These are phyloP conservation scores for Yasuhikotakia modesta DNA, from an alignment of 2,797 vertebrate species.

Conservation along the genomic window DNA sequence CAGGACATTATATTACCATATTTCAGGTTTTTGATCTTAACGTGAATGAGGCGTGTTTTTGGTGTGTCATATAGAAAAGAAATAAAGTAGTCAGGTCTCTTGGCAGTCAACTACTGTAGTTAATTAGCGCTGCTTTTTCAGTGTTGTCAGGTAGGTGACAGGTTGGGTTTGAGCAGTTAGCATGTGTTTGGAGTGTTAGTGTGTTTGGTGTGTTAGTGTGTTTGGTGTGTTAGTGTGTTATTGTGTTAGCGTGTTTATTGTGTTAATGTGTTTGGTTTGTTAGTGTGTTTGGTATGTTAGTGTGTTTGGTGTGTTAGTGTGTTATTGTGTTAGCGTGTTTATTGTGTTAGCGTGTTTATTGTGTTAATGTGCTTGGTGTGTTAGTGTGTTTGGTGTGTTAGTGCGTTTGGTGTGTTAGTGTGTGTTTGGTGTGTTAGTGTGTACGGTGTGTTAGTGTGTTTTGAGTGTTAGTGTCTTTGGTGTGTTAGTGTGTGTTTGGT, in stretches of 20 bases:
- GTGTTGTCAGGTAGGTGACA: constrained; percentile 69
- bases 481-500: constrained; percentile 67
- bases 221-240: constrained; percentile 69
- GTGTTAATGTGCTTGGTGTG: constrained; percentile 67
- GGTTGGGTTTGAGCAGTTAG: constrained; percentile 71
- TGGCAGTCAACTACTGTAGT: constrained; percentile 69
- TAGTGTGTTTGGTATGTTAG: no score
- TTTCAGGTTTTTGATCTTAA: background rate
- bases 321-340: no score
- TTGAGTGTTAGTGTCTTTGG: no score
- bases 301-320: constrained; percentile 64
- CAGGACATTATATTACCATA: background rate
- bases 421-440: constrained; percentile 67
- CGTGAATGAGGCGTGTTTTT: background rate
- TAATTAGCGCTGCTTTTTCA: constrained; percentile 68
- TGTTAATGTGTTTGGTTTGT: constrained; percentile 66
- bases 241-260: no score
- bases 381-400: no score
- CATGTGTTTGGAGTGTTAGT: no score
- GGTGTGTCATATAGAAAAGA: background rate
- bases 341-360: constrained; percentile 62
- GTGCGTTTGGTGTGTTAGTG: constrained; percentile 64
- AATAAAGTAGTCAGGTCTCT: constrained; percentile 52
- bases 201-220: constrained; percentile 64
- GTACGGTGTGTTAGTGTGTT: no score